A percentile compares a stretch with the other conserved stretches of the same genome.
Conservation (phyloP, 2,888 invertebrate species). For the Odontocerum albicorne region DNA sequence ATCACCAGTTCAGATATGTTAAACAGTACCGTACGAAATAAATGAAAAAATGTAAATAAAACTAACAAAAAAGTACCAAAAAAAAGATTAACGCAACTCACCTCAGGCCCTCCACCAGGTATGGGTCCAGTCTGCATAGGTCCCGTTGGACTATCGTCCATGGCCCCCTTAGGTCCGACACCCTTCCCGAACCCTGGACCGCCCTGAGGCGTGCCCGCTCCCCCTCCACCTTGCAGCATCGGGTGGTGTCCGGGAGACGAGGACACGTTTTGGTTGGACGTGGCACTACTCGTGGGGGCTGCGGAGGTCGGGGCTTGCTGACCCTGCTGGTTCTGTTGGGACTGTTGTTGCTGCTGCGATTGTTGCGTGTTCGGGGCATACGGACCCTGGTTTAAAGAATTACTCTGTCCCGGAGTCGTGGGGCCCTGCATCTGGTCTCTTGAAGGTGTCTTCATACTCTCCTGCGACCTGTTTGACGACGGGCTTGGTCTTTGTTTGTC, state of each 20-base stretch:
- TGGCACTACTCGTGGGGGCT: neutral
- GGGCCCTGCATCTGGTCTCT: conserved; percentile 47
- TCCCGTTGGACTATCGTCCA: conserved; percentile 43
- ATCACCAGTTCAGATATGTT: too few species aligned
- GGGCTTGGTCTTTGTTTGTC: conserved; percentile 58
- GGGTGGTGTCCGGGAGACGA: conserved; percentile 20
- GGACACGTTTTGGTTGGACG: conserved; percentile 4
- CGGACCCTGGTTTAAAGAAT: conserved; percentile 36
- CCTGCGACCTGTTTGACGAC: conserved; percentile 50
- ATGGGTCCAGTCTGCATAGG: conserved; percentile 41
- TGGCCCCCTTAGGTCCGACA: conserved; percentile 43
- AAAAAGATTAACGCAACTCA: conserved; percentile 1
- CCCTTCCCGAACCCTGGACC: conserved; percentile 41
- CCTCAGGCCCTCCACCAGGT: conserved; percentile 40
- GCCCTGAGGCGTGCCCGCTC: conserved; percentile 6
- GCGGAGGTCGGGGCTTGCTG: conserved; percentile 45
- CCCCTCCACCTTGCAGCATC: conserved; percentile 1
- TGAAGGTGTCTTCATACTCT: conserved; percentile 52
- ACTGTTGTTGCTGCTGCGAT: conserved; percentile 40
- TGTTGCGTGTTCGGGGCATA: conserved; percentile 40
- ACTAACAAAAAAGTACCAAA: neutral
- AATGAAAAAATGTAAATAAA: neutral
- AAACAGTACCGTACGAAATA: too few species aligned
- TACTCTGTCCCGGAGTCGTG: conserved; percentile 48
- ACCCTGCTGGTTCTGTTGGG: conserved; percentile 50